Evolutionary conservation across 2,797 vertebrate genomes (phyloP).

Genomic region (Calcarius lapponicus): DNA sequence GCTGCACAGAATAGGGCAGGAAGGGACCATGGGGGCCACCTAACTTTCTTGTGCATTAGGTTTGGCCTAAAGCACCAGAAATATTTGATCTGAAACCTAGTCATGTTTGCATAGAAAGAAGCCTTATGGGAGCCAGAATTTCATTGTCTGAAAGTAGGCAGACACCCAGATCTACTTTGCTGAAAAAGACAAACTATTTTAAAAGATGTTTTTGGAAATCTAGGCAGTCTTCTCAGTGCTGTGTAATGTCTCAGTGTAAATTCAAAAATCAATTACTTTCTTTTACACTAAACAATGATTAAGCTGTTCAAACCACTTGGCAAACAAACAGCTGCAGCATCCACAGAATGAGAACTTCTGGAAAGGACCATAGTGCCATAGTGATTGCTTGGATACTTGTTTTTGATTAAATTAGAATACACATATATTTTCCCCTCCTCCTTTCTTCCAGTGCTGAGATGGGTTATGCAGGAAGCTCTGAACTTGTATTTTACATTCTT

Average conservation of each 20-base stretch:
- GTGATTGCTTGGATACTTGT: background rate
- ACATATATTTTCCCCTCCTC: background rate
- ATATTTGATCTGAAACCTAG: background rate
- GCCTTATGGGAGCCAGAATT: background rate
- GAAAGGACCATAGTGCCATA: background rate
- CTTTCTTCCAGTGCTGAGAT: background rate
- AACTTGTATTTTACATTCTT: conserved; percentile 35
- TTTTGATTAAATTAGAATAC: conserved; percentile 32
- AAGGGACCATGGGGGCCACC: background rate
- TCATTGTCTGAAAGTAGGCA: background rate
- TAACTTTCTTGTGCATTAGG: background rate
- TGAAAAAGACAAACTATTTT: background rate
- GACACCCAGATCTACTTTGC: background rate
- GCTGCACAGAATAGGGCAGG: background rate
- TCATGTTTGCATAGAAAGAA: background rate
- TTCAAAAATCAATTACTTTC: conserved; percentile 55
- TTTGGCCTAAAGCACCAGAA: background rate
- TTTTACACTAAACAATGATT: conserved; percentile 45
- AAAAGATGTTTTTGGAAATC: conserved; percentile 17
- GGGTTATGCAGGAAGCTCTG: background rate
- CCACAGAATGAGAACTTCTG: conserved; percentile 16
- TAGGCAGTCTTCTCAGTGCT: background rate
- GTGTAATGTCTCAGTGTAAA: background rate
- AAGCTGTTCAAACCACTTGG: conserved; percentile 34
- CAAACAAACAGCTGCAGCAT: conserved; percentile 36